Conservation (phyloP, 2,113 vertebrate genomes). For the Poeciliopsis occidentalis region DNA sequence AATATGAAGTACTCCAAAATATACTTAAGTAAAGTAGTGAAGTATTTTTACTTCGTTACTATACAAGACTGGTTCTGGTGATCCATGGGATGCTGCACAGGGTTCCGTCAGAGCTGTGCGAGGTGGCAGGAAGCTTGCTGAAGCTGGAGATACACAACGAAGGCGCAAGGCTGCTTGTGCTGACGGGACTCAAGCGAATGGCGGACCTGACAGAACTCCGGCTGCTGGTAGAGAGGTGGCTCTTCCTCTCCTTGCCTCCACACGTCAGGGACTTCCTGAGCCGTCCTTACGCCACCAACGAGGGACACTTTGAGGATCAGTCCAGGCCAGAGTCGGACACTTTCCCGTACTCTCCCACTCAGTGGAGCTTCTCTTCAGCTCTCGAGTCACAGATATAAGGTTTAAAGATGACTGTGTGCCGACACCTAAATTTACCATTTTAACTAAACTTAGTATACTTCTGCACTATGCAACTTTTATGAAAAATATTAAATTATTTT, state of each 20-base stretch:
- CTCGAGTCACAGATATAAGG: no score
- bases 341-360: no score
- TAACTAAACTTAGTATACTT: no score
- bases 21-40: no score
- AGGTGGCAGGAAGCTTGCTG: constrained; percentile 71
- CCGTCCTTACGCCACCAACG: constrained; percentile 21
- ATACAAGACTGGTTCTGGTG: no score
- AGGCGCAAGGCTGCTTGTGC: constrained; percentile 70
- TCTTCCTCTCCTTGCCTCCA: constrained; percentile 75
- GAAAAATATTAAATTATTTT: no score
- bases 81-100: constrained; percentile 71
- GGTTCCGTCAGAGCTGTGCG: constrained; percentile 74
- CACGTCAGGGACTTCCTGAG: constrained; percentile 66
- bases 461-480: no score
- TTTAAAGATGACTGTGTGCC: no score
- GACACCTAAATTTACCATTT: no score
- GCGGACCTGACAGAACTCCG: constrained; percentile 70
- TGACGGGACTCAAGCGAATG: constrained; percentile 74
- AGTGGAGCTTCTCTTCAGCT: no score
- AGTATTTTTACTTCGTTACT: no score
- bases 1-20: no score
- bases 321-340: constrained; percentile 31
- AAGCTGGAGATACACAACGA: constrained; percentile 79
- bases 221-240: constrained; percentile 76
- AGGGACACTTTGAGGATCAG: constrained; percentile 25